Evolutionary conservation across 2,113 vertebrate species (phyloP).

Genomic region (Ginglymostoma cirratum): DNA sequence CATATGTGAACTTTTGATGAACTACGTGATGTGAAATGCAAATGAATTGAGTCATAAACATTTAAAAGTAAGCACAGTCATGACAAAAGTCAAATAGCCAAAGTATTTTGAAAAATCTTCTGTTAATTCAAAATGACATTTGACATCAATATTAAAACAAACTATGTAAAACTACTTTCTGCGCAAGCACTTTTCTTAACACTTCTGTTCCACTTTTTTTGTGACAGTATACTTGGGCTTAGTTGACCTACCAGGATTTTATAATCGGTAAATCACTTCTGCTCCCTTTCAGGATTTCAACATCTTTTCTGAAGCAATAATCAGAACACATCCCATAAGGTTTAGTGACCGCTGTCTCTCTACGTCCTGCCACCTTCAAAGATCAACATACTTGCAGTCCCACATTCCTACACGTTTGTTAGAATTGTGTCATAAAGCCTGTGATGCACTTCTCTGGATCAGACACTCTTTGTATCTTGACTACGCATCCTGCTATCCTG

Average conservation of each 20-base stretch:
- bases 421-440: no score
- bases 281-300: no score
- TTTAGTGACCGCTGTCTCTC: no score
- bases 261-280: neutral
- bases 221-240: neutral
- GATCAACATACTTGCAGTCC: no score
- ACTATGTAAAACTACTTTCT: neutral
- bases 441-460: no score
- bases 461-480: no score
- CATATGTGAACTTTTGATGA: neutral
- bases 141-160: no score
- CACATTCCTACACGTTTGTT: no score
- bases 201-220: neutral
- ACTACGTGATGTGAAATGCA: neutral
- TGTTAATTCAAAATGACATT: neutral
- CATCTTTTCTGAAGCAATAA: no score
- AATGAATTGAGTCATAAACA: neutral
- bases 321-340: no score
- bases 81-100: neutral
- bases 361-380: no score
- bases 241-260: neutral
- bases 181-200: neutral
- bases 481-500: no score
- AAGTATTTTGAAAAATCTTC: neutral
- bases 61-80: neutral